Evolutionary conservation across 2,888 invertebrate genomes (phyloP), one percentile per base, ranked within the genome.

Genomic region (Zelleria hepariella): DNA sequence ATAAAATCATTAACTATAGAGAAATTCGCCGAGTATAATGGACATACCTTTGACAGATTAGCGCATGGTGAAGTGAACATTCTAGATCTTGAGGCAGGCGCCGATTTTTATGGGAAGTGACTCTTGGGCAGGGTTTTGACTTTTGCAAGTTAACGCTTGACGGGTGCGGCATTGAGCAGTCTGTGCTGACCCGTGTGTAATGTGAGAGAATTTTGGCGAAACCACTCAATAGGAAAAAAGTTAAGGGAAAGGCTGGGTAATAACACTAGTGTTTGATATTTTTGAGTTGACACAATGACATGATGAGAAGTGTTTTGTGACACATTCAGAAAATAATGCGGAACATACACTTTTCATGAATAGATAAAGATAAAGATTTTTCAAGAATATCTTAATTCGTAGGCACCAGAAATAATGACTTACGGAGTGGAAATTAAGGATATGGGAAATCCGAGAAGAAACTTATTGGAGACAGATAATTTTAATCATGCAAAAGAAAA

Each of bases 1-100:
- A 62, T 63, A 60, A 64, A 68, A 61, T 71, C 70, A 69, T 69
- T 71, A 68, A 66, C 60, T 47, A 58, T 57, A 63, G 61, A 61
- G 65, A 66, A 52, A 60, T 59, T 26, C n/a, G 57, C 27, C 27
- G 52, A 52, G 47, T 27, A 62, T 55, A 62, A 68, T 60, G 63
- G 67, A 66, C 67, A 67, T 62, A 66, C 65, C 66, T 66, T 67
- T 66, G 65, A 64, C 64, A 67, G 67, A 73, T 78, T 76, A 75
- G 62, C 75, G 74, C 75, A 84, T 75, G 85, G 81, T 80, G 70
- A 84, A 75, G 64, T 76, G 78, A 73, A 74, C 78, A 81, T 82
- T 84, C 85, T 82, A 78, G 82, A 82, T 82, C 78, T 79, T 77
- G 51, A 55, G 23, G 66, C 66, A 26, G 51, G 27, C 32, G 27